Evolutionary conservation across 2,113 vertebrate genomes (phyloP).

Genomic region (Columbina picui): DNA sequence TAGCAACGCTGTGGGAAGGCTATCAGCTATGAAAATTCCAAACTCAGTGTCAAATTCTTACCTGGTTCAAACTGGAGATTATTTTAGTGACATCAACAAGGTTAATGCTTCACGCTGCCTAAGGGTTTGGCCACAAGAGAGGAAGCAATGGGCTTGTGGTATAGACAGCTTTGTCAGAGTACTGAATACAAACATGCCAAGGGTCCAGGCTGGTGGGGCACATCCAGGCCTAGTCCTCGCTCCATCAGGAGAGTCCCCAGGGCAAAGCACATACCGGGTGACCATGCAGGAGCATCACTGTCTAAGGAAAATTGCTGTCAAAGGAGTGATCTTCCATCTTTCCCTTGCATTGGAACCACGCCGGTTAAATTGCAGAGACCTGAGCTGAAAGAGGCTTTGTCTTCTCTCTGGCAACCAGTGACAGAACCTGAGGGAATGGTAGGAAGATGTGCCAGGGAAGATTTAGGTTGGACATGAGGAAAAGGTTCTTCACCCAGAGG

Average conservation of each 20-base stretch:
- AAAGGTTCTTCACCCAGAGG: too few relatives aligned
- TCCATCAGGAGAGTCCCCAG: neutral
- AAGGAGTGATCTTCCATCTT: neutral
- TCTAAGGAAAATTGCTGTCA: neutral
- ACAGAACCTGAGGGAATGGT: too few relatives aligned
- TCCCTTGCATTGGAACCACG: neutral
- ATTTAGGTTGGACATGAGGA: too few relatives aligned
- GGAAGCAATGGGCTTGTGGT: neutral
- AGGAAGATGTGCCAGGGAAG: too few relatives aligned
- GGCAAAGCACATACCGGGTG: too few relatives aligned
- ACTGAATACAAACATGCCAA: neutral
- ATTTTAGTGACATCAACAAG: neutral
- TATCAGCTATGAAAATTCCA: neutral
- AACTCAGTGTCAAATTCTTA: neutral
- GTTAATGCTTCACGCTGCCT: accelerated
- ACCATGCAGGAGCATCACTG: accelerated
- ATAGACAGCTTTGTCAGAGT: accelerated
- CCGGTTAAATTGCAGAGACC: neutral
- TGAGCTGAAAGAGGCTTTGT: neutral
- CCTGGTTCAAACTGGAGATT: neutral
- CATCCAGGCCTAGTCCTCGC: too few relatives aligned
- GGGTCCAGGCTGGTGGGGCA: neutral
- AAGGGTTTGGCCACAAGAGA: neutral
- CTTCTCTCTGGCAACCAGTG: neutral
- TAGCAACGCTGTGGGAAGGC: neutral